Base-by-base conservation (phyloP, 2,888 invertebrate genomes). In the Epistrophella euchroma region DNA sequence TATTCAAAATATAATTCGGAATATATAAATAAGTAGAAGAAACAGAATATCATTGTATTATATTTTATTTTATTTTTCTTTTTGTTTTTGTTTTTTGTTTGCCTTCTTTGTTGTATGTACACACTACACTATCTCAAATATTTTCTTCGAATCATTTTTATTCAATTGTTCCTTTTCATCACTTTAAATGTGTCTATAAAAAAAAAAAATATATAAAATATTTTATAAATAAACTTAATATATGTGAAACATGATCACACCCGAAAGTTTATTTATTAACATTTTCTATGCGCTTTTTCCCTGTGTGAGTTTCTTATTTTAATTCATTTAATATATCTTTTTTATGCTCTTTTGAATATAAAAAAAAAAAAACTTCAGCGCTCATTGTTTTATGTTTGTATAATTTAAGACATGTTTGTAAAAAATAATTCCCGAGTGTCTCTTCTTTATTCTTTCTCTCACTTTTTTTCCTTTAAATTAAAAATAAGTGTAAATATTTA, bases 261-360 rank as follows among this genome's bases (percentile, higher is more conserved):
- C 28, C 43, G 45, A 74, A 43, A 3, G 55, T 71, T 62, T 40
- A 35, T 62, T 52, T 40, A 35, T 62, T 52, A 52, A 60, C 68
- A 45, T 37, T 56, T 74, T 52, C 50, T 71, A 84, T 76, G 84
- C 79, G 75, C 84, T 84, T 84, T 84, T 78, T 58, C 78, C 66
- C 47, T 76, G 84, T 76, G 81, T 86, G 81, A 81, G 32, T 81
- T 76, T 73, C 13, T 71, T 32, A n/a, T 58, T 64, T 35, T 56
- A 32, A 40, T 35, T 58, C 11, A 35, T 35, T 52, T 56, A n/a
- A 13, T 13, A 50, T 2, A 40, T 72, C 22, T 81, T 66, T 25
- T 55, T 15, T 62, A 56, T 58, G 45, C 43, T 78, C 28, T 55
- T 70, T 60, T 15, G 45, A 32, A 64, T 40, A 79, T 55, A 66